Conservation (phyloP, 92 coral and sea anemone species). For the Phenganax marumi region DNA sequence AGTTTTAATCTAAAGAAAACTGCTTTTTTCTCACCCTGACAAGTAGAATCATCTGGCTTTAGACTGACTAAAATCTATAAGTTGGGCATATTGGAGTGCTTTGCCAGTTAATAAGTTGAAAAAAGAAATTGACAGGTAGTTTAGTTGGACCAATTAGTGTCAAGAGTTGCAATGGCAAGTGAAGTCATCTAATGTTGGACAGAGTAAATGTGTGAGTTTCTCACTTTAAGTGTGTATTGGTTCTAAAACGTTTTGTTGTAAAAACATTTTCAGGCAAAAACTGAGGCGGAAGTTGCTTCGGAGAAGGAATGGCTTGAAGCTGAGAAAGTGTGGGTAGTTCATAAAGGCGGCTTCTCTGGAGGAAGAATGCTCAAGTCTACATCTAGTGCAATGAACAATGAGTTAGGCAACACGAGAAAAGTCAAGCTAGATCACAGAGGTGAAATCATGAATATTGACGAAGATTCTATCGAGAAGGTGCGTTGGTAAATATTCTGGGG, state of each 20-base stretch:
- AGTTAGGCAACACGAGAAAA: background rate
- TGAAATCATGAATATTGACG: conserved; percentile 88
- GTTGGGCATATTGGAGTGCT: too few species aligned
- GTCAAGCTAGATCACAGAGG: conserved; percentile 96
- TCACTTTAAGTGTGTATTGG: background rate
- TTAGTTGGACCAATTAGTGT: background rate
- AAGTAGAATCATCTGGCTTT: too few species aligned
- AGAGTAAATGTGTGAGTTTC: too few species aligned
- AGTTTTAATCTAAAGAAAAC: too few species aligned
- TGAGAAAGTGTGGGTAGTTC: conserved; percentile 96
- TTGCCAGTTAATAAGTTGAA: too few species aligned
- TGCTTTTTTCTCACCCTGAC: too few species aligned
- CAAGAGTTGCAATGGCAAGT: background rate
- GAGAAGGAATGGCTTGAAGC: conserved; percentile 98
- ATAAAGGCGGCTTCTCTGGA: conserved; percentile 95
- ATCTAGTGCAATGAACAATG: background rate
- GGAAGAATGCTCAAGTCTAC: conserved; percentile 83
- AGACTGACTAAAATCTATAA: too few species aligned
- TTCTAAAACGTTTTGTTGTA: background rate
- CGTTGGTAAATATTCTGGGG: background rate
- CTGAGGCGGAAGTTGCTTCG: conserved; percentile 89
- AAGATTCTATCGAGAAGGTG: conserved; percentile 96
- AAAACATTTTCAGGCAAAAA: conserved; percentile 62
- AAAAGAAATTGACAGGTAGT: background rate
- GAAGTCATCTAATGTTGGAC: background rate